Conservation (phyloP, 1,140 invertebrate genomes). For the Tetramorium parvispinum region DNA sequence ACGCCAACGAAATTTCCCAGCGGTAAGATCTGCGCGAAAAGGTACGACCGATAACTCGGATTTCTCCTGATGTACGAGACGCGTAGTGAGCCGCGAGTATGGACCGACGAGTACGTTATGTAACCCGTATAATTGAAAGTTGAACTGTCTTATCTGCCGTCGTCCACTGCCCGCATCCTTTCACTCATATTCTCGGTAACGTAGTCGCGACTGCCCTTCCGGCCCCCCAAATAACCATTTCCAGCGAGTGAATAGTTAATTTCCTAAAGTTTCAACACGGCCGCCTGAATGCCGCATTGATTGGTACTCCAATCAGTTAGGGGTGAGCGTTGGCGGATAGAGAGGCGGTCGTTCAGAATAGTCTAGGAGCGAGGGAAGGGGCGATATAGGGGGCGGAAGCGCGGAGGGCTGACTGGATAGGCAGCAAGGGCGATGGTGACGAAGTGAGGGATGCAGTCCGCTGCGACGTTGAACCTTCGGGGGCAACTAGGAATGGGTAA, state of each 20-base stretch:
- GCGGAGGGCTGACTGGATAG: constrained; percentile 7
- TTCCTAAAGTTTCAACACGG: constrained; percentile 85
- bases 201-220: constrained; percentile 78
- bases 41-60: background rate
- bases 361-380: constrained; percentile 41
- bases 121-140: constrained; percentile 82
- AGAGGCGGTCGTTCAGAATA: constrained; percentile 67
- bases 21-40: background rate
- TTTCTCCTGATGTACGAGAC: background rate
- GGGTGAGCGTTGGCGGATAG: constrained; percentile 75
- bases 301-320: constrained; percentile 85
- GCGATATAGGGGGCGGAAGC: background rate
- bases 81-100: too few relatives aligned
- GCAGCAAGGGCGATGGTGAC: constrained; percentile 56
- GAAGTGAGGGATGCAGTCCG: constrained; percentile 74
- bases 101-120: background rate
- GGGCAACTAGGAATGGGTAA: constrained; percentile 57
- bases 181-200: constrained; percentile 53
- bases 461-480: constrained; percentile 76
- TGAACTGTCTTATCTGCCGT: constrained; percentile 82
- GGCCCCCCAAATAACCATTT: constrained; percentile 83
- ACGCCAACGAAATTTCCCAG: constrained; percentile 12
- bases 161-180: constrained; percentile 55
- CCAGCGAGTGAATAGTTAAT: constrained; percentile 85
- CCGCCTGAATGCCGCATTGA: constrained; percentile 84